These are phyloP conservation scores for Ginglymostoma cirratum DNA, from an alignment of 2,113 vertebrate species.

Conservation along the genomic window DNA sequence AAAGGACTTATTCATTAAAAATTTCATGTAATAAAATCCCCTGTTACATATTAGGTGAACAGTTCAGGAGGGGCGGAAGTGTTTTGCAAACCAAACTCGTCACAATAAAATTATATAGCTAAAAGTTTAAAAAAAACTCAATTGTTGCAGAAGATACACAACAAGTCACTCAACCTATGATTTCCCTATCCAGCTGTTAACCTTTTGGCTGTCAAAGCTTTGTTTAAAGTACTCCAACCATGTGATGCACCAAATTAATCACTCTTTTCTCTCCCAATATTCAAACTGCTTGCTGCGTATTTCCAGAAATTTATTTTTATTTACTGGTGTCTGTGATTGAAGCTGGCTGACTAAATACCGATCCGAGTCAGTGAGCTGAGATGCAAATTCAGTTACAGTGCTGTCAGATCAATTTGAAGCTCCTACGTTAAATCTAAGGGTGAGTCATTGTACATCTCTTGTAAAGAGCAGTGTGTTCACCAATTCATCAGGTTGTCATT, in stretches of 20 bases:
- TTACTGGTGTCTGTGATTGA: neutral
- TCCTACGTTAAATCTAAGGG: neutral
- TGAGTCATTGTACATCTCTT: neutral
- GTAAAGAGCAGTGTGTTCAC: neutral
- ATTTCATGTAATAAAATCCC: neutral
- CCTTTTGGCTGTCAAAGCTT: neutral
- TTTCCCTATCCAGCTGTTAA: neutral
- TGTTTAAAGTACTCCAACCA: neutral
- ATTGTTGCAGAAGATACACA: neutral
- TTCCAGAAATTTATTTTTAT: neutral
- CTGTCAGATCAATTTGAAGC: neutral
- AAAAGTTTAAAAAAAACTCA: neutral
- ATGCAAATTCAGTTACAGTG: neutral
- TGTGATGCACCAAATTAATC: neutral
- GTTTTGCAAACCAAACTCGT: neutral
- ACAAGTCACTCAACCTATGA: neutral
- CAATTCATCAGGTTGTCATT: neutral
- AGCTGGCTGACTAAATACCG: neutral
- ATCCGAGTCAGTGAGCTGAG: neutral
- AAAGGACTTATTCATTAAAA: neutral
- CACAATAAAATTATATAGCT: neutral
- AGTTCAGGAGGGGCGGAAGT: neutral
- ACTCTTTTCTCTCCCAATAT: neutral
- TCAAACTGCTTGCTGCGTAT: neutral
- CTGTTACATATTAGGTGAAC: neutral